Evolutionary conservation across 2,797 vertebrate species (phyloP).

Genomic region (Eupleurogrammus muticus): DNA sequence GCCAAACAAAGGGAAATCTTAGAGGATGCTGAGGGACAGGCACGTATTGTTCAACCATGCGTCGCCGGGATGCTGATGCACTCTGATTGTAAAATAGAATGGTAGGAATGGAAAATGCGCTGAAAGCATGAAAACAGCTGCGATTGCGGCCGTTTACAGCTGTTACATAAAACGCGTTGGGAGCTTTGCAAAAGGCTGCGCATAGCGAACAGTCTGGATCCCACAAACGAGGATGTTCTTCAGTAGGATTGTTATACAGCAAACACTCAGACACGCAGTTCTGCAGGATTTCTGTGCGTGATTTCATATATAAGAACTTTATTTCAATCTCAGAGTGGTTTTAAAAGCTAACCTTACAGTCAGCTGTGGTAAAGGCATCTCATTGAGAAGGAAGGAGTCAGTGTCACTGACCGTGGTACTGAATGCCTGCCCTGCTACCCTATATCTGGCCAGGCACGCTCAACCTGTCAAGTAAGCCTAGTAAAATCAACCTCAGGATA

Average conservation of each 20-base stretch:
- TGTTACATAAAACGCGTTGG: background rate
- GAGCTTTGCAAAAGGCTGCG: background rate
- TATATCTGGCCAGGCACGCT: background rate
- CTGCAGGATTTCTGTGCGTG: background rate
- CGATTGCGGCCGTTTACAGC: background rate
- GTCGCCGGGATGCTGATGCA: slow-evolving; percentile 39
- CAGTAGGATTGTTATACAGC: background rate
- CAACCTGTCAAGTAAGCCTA: slow-evolving; percentile 4
- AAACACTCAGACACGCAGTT: background rate
- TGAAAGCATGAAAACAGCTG: slow-evolving; percentile 6
- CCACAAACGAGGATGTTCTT: background rate
- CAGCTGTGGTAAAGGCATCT: slow-evolving; percentile 2
- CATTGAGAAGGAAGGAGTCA: slow-evolving; percentile 1
- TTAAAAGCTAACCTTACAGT: background rate
- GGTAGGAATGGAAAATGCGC: slow-evolving; percentile 20
- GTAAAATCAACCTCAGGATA: background rate
- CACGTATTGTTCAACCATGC: slow-evolving; percentile 64
- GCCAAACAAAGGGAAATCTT: slow-evolving; percentile 72
- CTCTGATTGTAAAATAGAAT: slow-evolving; percentile 37
- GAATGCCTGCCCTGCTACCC: slow-evolving; percentile 32
- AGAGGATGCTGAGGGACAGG: slow-evolving; percentile 52
- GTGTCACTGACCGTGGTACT: slow-evolving; percentile 66
- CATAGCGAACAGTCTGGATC: background rate
- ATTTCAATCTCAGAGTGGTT: background rate
- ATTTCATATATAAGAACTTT: background rate